Conservation (phyloP, 2,797 vertebrate species). For the Glyptemys insculpta region DNA sequence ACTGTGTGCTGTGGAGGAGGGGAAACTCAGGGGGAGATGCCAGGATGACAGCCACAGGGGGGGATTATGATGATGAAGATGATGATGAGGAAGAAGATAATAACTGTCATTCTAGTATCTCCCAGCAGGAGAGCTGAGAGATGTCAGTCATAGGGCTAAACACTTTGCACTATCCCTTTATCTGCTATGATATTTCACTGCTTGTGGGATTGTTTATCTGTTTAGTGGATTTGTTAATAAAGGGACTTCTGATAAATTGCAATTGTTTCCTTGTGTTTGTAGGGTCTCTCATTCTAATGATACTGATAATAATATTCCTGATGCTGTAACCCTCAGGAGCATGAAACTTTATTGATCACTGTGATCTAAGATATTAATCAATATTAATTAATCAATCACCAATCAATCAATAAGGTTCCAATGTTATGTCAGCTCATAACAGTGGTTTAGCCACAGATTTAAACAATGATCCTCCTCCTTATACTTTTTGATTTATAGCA, state of each 20-base stretch:
- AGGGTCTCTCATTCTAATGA: not conserved
- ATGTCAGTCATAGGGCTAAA: not conserved
- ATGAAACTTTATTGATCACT: not conserved
- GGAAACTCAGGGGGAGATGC: not conserved
- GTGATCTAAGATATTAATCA: not conserved
- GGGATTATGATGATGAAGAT: no score
- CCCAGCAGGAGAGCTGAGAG: not conserved
- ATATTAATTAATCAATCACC: not conserved
- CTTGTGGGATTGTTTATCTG: not conserved
- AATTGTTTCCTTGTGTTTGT: not conserved
- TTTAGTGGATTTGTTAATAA: not conserved
- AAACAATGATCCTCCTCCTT: not conserved
- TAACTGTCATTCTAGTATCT: not conserved
- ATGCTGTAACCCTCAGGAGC: not conserved
- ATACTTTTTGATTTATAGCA: not conserved
- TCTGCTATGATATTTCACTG: not conserved
- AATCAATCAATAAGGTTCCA: not conserved
- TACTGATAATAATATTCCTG: not conserved
- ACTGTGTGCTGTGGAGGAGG: not conserved
- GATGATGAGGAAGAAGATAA: not conserved
- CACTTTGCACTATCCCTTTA: not conserved
- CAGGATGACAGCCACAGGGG: not conserved
- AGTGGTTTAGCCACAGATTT: not conserved
- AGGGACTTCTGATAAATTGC: not conserved
- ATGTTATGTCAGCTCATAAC: not conserved